Conservation (phyloP, 1,140 invertebrate species). For the Chrysomallon squamiferum region DNA sequence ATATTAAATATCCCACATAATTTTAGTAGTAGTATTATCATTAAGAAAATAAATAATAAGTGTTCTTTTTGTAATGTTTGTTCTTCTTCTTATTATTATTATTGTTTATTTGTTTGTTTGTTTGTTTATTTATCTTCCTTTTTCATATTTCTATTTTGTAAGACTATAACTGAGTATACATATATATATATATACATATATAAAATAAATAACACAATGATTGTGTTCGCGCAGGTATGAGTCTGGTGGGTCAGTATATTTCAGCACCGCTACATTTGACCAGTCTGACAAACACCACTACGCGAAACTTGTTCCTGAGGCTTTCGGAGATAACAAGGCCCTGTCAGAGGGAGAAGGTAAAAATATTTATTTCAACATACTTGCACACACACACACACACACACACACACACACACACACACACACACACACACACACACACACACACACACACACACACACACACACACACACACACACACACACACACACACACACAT, state of each 20-base stretch:
- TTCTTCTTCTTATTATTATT: no score
- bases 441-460: neutral
- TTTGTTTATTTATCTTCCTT: no score
- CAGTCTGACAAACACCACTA: constrained; percentile 87
- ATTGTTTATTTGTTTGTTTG: no score
- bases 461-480: neutral
- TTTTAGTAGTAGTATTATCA: no score
- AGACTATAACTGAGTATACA: no score
- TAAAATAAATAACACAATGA: no score
- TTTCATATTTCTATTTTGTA: no score
- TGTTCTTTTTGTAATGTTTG: no score
- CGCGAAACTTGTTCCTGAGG: constrained; percentile 96
- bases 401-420: neutral
- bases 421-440: neutral
- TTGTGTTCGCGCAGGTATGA: constrained; percentile 71
- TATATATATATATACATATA: no score
- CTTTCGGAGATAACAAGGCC: constrained; percentile 90
- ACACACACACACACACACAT: neutral
- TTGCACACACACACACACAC: neutral
- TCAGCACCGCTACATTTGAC: constrained; percentile 92
- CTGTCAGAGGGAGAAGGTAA: constrained; percentile 96
- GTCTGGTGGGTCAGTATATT: constrained; percentile 96
- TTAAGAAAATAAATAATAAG: no score
- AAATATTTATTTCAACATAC: neutral
- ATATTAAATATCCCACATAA: no score